Conservation (phyloP, 2,888 invertebrate species). For the Acrobasis consociella region DNA sequence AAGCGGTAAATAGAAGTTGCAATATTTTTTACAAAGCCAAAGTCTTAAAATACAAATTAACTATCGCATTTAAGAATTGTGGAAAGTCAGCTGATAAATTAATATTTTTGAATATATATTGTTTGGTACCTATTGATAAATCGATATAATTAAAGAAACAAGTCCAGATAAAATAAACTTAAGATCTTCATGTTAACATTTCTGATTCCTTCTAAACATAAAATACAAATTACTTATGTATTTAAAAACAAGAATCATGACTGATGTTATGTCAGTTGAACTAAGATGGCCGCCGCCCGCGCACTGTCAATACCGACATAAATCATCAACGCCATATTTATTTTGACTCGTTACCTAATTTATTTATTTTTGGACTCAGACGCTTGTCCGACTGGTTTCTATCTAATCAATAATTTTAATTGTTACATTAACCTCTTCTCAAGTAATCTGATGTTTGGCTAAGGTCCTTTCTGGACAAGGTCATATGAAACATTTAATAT, state of each 20-base stretch:
- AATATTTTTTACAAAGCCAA: too few species aligned
- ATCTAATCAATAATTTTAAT: conserved; percentile 29
- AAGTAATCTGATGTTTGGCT: background rate
- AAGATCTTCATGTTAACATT: too few species aligned
- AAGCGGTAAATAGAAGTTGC: too few species aligned
- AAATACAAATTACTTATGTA: background rate
- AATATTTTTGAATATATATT: too few species aligned
- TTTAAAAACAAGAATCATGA: conserved; percentile 43
- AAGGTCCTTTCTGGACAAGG: background rate
- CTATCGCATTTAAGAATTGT: too few species aligned
- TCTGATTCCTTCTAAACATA: background rate
- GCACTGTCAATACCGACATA: conserved; percentile 71
- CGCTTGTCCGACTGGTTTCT: conserved; percentile 36
- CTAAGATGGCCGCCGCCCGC: conserved; percentile 76
- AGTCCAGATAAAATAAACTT: too few species aligned
- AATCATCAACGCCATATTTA: conserved; percentile 75
- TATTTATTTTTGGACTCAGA: conserved; percentile 51
- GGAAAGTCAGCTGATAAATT: too few species aligned
- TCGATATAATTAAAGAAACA: too few species aligned
- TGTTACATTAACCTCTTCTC: conserved; percentile 32
- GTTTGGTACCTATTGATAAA: too few species aligned
- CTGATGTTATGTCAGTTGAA: conserved; percentile 72
- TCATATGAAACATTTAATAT: background rate
- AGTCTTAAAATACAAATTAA: too few species aligned
- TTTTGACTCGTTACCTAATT: conserved; percentile 61